Conservation (phyloP, 2,797 vertebrate species). For the Glossophaga mutica region DNA sequence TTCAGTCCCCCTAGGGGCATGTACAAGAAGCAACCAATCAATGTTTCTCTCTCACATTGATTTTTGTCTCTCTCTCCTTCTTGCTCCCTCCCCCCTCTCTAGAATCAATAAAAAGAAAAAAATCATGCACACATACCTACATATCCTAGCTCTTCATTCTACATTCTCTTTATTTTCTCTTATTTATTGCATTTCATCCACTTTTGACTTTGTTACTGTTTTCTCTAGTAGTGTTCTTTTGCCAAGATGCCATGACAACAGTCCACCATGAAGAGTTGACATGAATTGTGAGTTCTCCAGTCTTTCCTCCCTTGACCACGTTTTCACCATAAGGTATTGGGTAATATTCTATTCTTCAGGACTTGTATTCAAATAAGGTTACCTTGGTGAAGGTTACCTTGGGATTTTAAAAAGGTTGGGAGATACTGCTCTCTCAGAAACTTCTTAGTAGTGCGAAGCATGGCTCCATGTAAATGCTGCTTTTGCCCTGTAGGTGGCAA, state of each 20-base stretch:
- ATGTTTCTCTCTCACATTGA: no score
- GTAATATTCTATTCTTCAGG: neutral
- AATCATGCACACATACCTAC: neutral
- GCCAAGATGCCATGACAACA: neutral
- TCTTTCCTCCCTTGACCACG: slow-evolving; percentile 26
- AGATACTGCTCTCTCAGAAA: neutral
- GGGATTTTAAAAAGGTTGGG: neutral
- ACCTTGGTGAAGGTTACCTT: slow-evolving; percentile 15
- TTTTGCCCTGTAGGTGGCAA: slow-evolving; percentile 67
- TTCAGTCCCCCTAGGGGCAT: no score
- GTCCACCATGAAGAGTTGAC: neutral
- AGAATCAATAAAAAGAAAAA: neutral
- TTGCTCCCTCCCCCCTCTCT: no score
- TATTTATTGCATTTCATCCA: neutral
- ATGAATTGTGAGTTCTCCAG: slow-evolving; percentile 12
- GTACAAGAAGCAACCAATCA: no score
- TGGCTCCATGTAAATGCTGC: neutral
- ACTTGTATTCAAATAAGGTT: slow-evolving; percentile 1
- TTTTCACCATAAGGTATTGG: slow-evolving; percentile 39
- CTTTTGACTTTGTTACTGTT: slow-evolving; percentile 32
- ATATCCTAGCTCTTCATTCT: slow-evolving; percentile 30
- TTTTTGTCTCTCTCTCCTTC: no score
- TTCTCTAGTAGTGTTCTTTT: slow-evolving; percentile 33
- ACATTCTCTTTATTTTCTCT: neutral
- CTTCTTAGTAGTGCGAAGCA: neutral